Base-by-base conservation (phyloP, 2,888 invertebrate genomes). In the Steinernema carpocapsae region DNA sequence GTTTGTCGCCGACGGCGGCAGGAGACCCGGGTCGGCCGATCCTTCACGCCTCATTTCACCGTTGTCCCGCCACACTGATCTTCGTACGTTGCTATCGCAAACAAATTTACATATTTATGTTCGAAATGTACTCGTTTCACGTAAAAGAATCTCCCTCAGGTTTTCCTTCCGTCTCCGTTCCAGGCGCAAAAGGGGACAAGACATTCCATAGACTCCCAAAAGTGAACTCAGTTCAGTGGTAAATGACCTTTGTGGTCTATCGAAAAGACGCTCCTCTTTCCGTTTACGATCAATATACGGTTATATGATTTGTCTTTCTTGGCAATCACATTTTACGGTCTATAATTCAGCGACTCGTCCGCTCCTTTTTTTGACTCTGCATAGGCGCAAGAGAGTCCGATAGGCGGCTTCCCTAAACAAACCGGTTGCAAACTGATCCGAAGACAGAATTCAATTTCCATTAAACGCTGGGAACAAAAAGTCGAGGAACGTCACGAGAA, bases 201-300 rank as follows among this genome's bases (percentile, higher is more conserved):
- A 48, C 19, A 4, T 14, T 48, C 6, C 48, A 19, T 37, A 37
- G 48, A 19, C 64, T 22, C 64, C 12, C n/a, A 52, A 64, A 48
- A 7, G 48, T 14, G n/a, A 37, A 48, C 48, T 17, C n/a, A 14
- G 48, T 48, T 14, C 17, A 17, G 48, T 32, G 29, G n/a, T 64
- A 64, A 64, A 26, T 64, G 64, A 64, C 64, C 64, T 64, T 29
- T 26, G 64, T 37, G 32, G 29, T 32, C 32, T 17, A 22, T 37
- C 29, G 32, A 64, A 64, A 64, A 32, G 64, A 17, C 64, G 64
- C 29, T 64, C 37, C 37, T 37, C 64, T 64, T 64, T 64, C 64
- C 64, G 64, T 64, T 64, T 64, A 64, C 64, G 64, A 64, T 64
- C 64, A 64, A 64, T 64, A 64, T 64, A 64, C 64, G 64, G 64